Evolutionary conservation across 2,113 vertebrate genomes (phyloP).

Genomic region (Neolamprologus tretocephalus): DNA sequence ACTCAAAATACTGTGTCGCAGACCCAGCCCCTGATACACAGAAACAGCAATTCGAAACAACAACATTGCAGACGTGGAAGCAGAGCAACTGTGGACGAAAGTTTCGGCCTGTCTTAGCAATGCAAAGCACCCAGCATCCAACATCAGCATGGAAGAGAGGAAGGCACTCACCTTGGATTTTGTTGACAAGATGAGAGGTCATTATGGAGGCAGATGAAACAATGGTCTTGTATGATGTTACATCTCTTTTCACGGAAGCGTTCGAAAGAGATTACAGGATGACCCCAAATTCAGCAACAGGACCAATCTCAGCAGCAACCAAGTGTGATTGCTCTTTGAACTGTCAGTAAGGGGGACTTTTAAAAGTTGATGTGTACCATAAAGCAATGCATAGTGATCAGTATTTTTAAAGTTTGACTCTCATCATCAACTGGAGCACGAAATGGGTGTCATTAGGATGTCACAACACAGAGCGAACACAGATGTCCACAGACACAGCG

Average conservation of each 20-base stretch:
- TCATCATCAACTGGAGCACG: background rate
- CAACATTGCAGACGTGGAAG: background rate
- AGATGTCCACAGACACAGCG: fast-evolving
- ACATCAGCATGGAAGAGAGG: background rate
- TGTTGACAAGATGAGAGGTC: background rate
- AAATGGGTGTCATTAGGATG: background rate
- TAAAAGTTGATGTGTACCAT: background rate
- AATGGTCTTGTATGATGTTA: background rate
- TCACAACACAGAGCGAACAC: background rate
- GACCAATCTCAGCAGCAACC: fast-evolving
- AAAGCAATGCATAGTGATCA: background rate
- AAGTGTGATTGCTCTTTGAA: background rate
- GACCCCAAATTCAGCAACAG: background rate
- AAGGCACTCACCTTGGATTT: background rate
- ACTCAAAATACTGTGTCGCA: background rate
- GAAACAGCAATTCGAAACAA: background rate
- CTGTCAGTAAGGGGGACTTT: background rate
- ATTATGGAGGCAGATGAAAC: background rate
- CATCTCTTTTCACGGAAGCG: background rate
- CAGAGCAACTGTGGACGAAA: fast-evolving
- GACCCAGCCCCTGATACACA: background rate
- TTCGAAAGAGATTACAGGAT: background rate
- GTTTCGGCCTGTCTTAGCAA: fast-evolving
- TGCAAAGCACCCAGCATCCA: background rate
- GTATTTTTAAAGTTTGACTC: background rate